Base-by-base conservation (phyloP, 2,888 invertebrate species). In the Thumatha senex region DNA sequence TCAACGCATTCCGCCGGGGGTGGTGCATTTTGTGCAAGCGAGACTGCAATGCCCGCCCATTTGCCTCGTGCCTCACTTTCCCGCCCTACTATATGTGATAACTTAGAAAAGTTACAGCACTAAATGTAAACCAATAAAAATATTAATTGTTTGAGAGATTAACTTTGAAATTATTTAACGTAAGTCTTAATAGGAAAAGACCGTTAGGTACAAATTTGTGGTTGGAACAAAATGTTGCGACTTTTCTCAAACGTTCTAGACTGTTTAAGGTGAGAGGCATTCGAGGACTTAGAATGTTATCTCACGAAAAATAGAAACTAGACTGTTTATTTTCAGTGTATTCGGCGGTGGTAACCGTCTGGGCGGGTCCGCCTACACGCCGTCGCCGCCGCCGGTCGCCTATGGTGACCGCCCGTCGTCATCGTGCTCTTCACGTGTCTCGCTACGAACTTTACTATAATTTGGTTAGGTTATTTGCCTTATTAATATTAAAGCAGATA, bases 11-110 rank as follows among this genome's bases (percentile, higher is more conserved):
- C 74, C 74, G 68, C 61, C 74, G 80, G 86, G 89, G 91, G 89
- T 86, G 88, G 89, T 87, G 89, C 89, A 89, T 78, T 75, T 68
- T 81, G 87, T 87, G 89, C 89, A 89, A 91, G 90, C 86, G 89
- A 89, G 89, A 91, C 88, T 88, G 88, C 89, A 84, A 63, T 73
- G 65, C 79, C 84, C 88, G 87, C 92, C 91, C 89, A 87, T 84
- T 85, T 76, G 80, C 84, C 83, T 83, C 79, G 81, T 87, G 84
- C 85, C 86, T 90, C 89, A 87, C 89, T 86, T 90, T 90, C 87
- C 86, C 89, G 89, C 91, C 89, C 88, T 88, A 84, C 75, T 82
- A 78, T 76, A 82, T 77, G 69, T 71, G 64, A 68, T 78, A 73
- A 81, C 72, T 79, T 76, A 54, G 64, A 67, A 74, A 84, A 82